Conservation (phyloP, 1,140 invertebrate species). For the Drosophila subpulchrella region DNA sequence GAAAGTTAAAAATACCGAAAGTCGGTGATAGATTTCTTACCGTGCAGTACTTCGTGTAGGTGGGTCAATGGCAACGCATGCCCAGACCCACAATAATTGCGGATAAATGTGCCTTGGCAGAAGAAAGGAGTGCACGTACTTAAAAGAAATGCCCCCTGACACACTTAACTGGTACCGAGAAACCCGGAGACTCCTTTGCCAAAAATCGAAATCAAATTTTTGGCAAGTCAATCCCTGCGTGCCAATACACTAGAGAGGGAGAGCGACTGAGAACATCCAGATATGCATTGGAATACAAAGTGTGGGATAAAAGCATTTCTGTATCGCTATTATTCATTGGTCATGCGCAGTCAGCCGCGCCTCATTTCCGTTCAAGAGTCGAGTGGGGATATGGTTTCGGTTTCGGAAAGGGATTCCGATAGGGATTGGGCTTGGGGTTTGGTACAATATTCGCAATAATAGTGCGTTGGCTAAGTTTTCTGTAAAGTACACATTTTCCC, state of each 20-base stretch:
- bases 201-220: constrained; percentile 2
- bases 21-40: constrained; percentile 1
- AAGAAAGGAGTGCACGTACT: constrained; percentile 7
- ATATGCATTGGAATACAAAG: constrained; percentile 36
- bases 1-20: too few species aligned
- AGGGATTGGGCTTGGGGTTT: too few species aligned
- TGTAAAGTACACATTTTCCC: constrained; percentile 18
- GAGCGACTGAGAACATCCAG: background rate
- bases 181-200: background rate
- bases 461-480: constrained; percentile 16
- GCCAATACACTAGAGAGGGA: constrained; percentile 12
- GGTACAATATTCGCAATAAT: constrained; percentile 36
- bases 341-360: constrained; percentile 68
- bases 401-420: too few species aligned
- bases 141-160: constrained; percentile 9
- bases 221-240: constrained; percentile 7
- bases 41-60: constrained; percentile 20
- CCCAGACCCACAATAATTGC: constrained; percentile 29
- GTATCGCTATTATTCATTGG: constrained; percentile 67
- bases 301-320: constrained; percentile 55
- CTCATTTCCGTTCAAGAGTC: constrained; percentile 25
- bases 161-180: constrained; percentile 7
- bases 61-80: constrained; percentile 37
- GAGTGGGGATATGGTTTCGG: too few species aligned
- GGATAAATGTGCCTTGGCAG: constrained; percentile 16